Evolutionary conservation across 2,888 invertebrate genomes (phyloP).

Genomic region (Reticulitermes lucifugus): DNA sequence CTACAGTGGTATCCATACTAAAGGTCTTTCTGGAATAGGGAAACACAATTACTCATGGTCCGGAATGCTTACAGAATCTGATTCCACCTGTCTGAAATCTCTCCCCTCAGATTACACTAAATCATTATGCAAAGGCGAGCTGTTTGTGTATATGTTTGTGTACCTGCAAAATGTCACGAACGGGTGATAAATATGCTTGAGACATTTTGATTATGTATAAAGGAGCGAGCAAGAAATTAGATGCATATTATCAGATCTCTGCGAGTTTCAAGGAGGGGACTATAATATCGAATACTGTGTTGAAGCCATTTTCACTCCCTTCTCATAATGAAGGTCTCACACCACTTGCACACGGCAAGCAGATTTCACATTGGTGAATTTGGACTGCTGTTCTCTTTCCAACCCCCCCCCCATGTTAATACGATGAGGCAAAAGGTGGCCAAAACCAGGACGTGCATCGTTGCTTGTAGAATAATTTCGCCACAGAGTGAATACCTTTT

Average conservation of each 20-base stretch:
- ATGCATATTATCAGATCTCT: slow-evolving; percentile 10
- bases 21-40: slow-evolving; percentile 10
- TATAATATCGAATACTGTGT: not conserved
- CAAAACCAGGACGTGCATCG: too few relatives aligned
- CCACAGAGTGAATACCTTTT: too few relatives aligned
- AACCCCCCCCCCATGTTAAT: not conserved
- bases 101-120: slow-evolving; percentile 24
- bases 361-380: not conserved
- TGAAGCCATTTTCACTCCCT: not conserved
- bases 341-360: not conserved
- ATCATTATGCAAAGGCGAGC: not conserved
- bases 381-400: not conserved
- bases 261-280: not conserved
- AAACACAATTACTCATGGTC: slow-evolving; percentile 21
- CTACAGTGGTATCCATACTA: slow-evolving; percentile 13
- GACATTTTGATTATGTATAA: slow-evolving; percentile 5
- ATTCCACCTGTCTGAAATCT: slow-evolving; percentile 31
- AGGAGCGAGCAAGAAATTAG: not conserved
- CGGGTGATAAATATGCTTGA: not conserved
- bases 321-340: not conserved
- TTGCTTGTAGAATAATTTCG: too few relatives aligned
- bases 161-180: not conserved
- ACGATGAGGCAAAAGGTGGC: too few relatives aligned
- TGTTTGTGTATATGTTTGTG: not conserved
- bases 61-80: not conserved